Evolutionary conservation across 92 coral and sea anemone species (phyloP), one percentile per base, ranked within the genome.

Genomic region (Metridium senile): DNA sequence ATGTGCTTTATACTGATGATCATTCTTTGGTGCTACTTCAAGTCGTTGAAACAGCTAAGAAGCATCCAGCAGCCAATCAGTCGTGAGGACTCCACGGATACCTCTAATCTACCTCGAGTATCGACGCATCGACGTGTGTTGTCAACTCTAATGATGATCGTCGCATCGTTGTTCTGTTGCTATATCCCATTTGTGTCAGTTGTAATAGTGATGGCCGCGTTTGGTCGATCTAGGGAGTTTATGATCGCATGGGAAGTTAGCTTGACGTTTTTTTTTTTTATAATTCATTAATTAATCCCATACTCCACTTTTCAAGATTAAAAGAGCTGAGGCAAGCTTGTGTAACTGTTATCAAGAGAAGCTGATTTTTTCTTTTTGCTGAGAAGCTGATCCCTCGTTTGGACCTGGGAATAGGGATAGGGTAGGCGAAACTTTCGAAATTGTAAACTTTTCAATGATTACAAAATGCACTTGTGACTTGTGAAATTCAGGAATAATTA

Each of bases 181-280:
- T 71, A 54, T 52, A 30, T 54, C 8, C 76, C 76, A 1, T 71
- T 71, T 30, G 76, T 71, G 46, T 19, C 45, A 1, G 76, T 71
- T 18, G 76, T 71, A 0, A 71, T 71, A 13, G 66, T 33, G 11
- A 71, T 71, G 8, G 58, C 76, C 9, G 20, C 9, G 45, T 51
- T 9, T 54, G 65, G 76, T 4, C 58, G 76, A 30, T 18, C 32
- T 19, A 49, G 27, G n/a, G 0, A 26, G 11, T 31, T 51, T 33
- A 71, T 43, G 32, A 54, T 71, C 8, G 53, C 66, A 0, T 71
- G 76, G 76, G 76, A 71, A 32, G 25, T 7, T 8, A 54, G 62
- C 19, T 31, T 33, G 11, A 26, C 76, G 0, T 1, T 71, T 45
- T 26, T 71, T 0, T 71, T 45, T 71, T 1, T 53, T n/a, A n/a